Percentiles rank a stretch among this genome's conserved stretches.
Evolutionary conservation across 2,888 invertebrate genomes (phyloP).

Genomic region (Erpobdella octoculata): DNA sequence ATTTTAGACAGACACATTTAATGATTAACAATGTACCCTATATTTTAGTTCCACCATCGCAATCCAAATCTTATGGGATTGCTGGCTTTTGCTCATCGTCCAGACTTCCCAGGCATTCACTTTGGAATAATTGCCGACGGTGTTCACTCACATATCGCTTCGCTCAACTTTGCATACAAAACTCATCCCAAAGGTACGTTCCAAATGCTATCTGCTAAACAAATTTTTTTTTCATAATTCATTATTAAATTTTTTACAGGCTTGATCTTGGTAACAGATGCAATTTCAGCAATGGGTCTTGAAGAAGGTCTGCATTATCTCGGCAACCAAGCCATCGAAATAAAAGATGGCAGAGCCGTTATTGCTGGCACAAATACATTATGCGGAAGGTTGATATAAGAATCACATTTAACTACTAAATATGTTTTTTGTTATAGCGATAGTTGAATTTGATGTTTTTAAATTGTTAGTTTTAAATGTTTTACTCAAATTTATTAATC

Average conservation of each 20-base stretch:
- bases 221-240: not conserved
- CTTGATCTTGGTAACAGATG: slow-evolving; percentile 86
- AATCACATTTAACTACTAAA: not conserved
- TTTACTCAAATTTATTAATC: not conserved
- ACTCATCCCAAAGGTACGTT: slow-evolving; percentile 71
- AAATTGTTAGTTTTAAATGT: too few relatives aligned
- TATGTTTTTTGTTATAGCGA: too few relatives aligned
- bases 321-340: slow-evolving; percentile 73
- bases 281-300: slow-evolving; percentile 84
- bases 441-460: too few relatives aligned
- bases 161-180: slow-evolving; percentile 82
- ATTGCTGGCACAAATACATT: slow-evolving; percentile 76
- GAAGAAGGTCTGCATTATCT: slow-evolving; percentile 76
- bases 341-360: slow-evolving; percentile 64
- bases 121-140: slow-evolving; percentile 94
- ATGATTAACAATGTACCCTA: not conserved
- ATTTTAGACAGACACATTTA: not conserved
- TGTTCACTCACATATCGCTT: slow-evolving; percentile 90
- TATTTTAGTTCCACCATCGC: slow-evolving; percentile 79
- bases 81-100: slow-evolving; percentile 43
- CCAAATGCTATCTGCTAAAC: not conserved
- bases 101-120: slow-evolving; percentile 56
- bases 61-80: slow-evolving; percentile 94
- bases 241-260: slow-evolving; percentile 56
- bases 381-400: slow-evolving; percentile 63